phyloP scores from a whole-genome alignment of 2,797 vertebrate species.

The Tinamus major region DNA sequence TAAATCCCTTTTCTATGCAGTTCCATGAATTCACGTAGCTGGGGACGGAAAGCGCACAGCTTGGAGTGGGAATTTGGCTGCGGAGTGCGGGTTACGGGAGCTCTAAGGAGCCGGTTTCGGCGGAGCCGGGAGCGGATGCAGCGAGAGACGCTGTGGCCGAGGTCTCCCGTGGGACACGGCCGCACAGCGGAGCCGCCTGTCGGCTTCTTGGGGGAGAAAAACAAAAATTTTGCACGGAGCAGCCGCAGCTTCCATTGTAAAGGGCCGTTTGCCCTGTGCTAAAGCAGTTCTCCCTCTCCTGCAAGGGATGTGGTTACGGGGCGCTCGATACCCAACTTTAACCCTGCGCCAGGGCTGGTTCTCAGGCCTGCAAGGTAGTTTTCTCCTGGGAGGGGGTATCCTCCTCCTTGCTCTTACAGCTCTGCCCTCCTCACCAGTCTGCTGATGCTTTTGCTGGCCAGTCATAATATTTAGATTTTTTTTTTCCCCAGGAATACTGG shows the following conservation, averaged over 20 bases:
- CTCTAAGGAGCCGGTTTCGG: background rate
- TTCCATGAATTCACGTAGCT: accelerated
- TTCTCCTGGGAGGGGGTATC: background rate
- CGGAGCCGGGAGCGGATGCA: background rate
- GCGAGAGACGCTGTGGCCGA: background rate
- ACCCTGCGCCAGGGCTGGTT: background rate
- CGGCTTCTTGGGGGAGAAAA: background rate
- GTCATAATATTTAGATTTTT: background rate
- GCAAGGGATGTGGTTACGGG: background rate
- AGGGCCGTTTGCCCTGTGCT: background rate
- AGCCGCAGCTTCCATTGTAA: background rate
- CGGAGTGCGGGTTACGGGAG: background rate
- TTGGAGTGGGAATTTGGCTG: background rate
- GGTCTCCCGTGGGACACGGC: background rate
- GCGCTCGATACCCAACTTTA: background rate
- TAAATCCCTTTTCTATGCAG: background rate
- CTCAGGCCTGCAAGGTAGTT: background rate
- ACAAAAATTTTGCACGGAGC: background rate
- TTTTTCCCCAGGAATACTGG: background rate
- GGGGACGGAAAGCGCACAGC: background rate
- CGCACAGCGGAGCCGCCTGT: background rate
- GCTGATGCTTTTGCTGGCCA: background rate
- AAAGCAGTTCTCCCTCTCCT: background rate
- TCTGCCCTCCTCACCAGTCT: background rate
- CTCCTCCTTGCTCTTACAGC: background rate